A percentile compares a stretch with the other conserved stretches of the same genome.
Evolutionary conservation across 2,888 invertebrate species (phyloP).

Genomic region (Aelia acuminata): DNA sequence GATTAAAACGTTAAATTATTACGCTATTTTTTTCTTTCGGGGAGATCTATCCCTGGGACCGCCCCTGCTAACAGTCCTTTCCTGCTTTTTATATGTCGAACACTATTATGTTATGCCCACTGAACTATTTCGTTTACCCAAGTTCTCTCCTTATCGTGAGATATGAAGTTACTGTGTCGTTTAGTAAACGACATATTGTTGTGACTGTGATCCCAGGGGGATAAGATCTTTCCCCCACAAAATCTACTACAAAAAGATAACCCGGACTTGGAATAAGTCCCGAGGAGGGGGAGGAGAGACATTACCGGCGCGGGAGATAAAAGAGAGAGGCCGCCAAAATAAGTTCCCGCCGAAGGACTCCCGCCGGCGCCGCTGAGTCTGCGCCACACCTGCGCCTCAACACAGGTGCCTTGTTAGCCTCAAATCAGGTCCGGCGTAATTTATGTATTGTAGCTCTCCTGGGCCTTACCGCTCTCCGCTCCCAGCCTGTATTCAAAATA

Average conservation of each 20-base stretch:
- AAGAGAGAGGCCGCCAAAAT: slow-evolving; percentile 44
- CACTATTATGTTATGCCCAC: background rate
- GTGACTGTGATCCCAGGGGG: background rate
- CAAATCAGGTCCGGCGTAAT: slow-evolving; percentile 21
- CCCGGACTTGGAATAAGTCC: background rate
- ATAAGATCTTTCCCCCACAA: background rate
- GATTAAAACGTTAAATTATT: too few species aligned
- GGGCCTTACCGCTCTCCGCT: slow-evolving; percentile 1
- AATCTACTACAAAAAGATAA: slow-evolving; percentile 3
- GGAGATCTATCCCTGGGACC: too few species aligned
- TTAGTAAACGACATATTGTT: background rate
- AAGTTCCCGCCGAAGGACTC: slow-evolving; percentile 39
- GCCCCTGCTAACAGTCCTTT: too few species aligned
- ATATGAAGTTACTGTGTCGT: background rate
- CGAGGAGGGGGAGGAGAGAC: background rate
- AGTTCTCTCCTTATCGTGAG: background rate
- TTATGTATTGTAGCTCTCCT: slow-evolving; percentile 36
- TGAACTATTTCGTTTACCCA: background rate
- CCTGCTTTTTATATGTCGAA: too few species aligned
- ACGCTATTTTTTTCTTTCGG: too few species aligned
- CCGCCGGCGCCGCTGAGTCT: slow-evolving; percentile 40
- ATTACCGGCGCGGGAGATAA: slow-evolving; percentile 36
- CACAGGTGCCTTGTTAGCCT: slow-evolving; percentile 51
- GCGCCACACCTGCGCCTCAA: slow-evolving; percentile 28
- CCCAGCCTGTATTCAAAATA: slow-evolving; percentile 38